Evolutionary conservation across 2,797 vertebrate species (phyloP), one percentile per base, ranked within the genome.

Genomic region (Danio aesculapii): DNA sequence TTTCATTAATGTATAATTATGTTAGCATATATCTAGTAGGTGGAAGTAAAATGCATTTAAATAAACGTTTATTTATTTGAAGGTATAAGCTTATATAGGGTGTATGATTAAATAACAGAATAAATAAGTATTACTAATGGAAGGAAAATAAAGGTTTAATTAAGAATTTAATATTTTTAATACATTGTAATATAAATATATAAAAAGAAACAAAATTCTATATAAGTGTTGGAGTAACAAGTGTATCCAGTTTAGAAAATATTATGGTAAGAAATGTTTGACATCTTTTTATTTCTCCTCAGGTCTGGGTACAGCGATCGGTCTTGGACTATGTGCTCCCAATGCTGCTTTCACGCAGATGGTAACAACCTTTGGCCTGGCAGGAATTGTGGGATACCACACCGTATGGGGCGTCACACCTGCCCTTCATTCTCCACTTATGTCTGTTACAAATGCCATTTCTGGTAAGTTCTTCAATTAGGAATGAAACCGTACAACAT

Each of bases 361-460:
- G 13, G 93, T 95, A 86, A 95, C 93, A 62, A 95, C 91, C 82
- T 96, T 96, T 71, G 94, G 94, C 63, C 88, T 95, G 68, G 92
- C 95, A 43, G 94, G 94, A 84, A 94, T 92, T 0, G 94, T 95
- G 85, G 92, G 93, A 84, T 96, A 94, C 91, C 93, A 92, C 82
- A 94, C 92, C 0, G 93, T 94, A 75, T 94, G 93, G 93, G 94
- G 93, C 21, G 93, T 96, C 83, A 94, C 92, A 57, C 93, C 95
- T 75, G 94, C 94, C 44, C 91, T 96, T 74, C 93, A 95, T 90
- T 96, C 96, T 2, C 94, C 93, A 1, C 92, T 96, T 64, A 94
- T 96, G 94, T 94, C 93, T 6, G 94, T 96, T 83, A 96, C 95
- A 79, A 96, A 96, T 41, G 95, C 95, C 52, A 96, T 96, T 87